Percentiles rank a stretch among this genome's conserved stretches.
Evolutionary conservation across 2,797 vertebrate species (phyloP).

Genomic region (Pangasius sanitwongsei): DNA sequence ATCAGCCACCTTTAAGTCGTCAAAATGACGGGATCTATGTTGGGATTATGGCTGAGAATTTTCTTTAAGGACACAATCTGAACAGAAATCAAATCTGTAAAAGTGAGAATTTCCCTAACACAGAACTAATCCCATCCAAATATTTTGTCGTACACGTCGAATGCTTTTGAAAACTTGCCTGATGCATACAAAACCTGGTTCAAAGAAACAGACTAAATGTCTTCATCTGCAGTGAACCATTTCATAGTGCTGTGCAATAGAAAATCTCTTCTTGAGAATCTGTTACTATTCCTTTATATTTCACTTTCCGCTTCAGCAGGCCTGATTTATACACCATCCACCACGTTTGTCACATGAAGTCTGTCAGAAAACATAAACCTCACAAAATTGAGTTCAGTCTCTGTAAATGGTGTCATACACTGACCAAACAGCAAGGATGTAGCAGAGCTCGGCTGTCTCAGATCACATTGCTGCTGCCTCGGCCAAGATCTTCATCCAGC

Average conservation of each 20-base stretch:
- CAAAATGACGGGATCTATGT: neutral
- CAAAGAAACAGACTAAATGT: neutral
- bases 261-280: slow-evolving; percentile 3
- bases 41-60: neutral
- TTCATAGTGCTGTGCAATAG: neutral
- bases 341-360: slow-evolving; percentile 18
- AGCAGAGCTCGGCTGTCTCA: neutral
- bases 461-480: neutral
- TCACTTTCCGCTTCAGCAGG: slow-evolving; percentile 26
- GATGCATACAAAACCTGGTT: neutral
- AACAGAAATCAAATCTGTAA: neutral
- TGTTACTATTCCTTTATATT: slow-evolving; percentile 21
- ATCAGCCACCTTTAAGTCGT: neutral
- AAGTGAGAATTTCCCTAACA: neutral
- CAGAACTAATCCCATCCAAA: neutral
- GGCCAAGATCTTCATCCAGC: neutral
- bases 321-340: slow-evolving; percentile 1
- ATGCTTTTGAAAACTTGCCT: neutral
- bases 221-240: slow-evolving; percentile 1
- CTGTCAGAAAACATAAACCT: slow-evolving; percentile 21
- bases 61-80: neutral
- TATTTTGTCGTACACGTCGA: neutral
- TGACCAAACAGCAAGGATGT: neutral
- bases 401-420: slow-evolving; percentile 22
- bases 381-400: slow-evolving; percentile 10